A percentile compares a stretch with the other conserved stretches of the same genome.
Conservation (phyloP, 2,888 invertebrate genomes). For the Luffia ferchaultella region DNA sequence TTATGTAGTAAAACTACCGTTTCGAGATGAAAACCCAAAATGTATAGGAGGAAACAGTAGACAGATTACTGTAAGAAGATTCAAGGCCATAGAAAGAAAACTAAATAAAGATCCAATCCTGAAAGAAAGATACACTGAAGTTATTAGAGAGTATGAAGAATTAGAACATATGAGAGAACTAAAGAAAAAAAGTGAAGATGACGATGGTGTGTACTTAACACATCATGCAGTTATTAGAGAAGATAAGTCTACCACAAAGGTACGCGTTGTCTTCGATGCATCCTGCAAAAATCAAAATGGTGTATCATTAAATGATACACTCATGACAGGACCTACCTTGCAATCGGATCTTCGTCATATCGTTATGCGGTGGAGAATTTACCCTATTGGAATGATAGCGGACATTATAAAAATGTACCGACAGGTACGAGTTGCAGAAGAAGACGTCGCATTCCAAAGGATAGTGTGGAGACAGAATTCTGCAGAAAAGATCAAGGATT, state of each 20-base stretch:
- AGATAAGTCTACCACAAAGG: conserved; percentile 16
- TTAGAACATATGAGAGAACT: conserved; percentile 6
- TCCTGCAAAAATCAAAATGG: conserved; percentile 9
- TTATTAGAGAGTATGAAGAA: conserved; percentile 7
- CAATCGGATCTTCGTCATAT: conserved; percentile 20
- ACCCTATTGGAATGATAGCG: conserved; percentile 17
- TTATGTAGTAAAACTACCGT: conserved; percentile 6
- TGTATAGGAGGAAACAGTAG: conserved; percentile 3
- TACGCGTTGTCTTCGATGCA: conserved; percentile 19
- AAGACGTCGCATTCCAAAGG: conserved; percentile 19
- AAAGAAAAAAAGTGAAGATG: not conserved
- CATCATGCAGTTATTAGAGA: conserved; percentile 21
- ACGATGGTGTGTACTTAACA: conserved; percentile 11
- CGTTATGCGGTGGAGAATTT: conserved; percentile 18
- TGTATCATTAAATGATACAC: conserved; percentile 18
- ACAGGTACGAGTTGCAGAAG: conserved; percentile 14
- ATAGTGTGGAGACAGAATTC: conserved; percentile 14
- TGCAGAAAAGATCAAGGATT: conserved; percentile 5
- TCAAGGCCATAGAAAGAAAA: conserved; percentile 5
- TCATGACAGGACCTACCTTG: conserved; percentile 17
- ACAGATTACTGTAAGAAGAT: conserved; percentile 5
- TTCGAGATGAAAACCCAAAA: conserved; percentile 1
- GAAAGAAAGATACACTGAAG: conserved; percentile 6
- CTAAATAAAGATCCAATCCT: conserved; percentile 1
- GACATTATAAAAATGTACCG: conserved; percentile 24